These are phyloP conservation scores for Halichoeres trimaculatus DNA, from an alignment of 2,113 vertebrate species.

Conservation along the genomic window DNA sequence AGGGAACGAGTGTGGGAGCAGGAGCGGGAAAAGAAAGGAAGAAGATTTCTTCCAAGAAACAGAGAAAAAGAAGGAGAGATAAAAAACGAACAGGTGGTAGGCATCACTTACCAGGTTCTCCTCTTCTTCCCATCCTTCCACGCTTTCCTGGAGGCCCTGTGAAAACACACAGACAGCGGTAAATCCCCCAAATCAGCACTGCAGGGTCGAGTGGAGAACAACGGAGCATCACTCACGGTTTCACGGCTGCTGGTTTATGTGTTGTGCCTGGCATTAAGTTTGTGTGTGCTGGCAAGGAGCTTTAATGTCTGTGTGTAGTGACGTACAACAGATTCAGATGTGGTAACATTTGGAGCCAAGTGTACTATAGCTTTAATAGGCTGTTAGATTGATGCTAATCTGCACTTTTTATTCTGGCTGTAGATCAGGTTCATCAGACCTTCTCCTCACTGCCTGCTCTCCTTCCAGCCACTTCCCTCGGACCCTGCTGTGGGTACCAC, in stretches of 20 bases:
- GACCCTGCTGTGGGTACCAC: slow-evolving; percentile 23
- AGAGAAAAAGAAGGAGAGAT: slow-evolving; percentile 17
- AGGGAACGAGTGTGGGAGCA: slow-evolving; percentile 1
- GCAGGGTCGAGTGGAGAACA: slow-evolving; percentile 43
- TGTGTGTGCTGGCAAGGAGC: slow-evolving; percentile 42
- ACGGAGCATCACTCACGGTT: slow-evolving; percentile 34
- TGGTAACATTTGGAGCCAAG: not conserved
- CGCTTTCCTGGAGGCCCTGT: slow-evolving; percentile 94
- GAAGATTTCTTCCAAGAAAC: slow-evolving; percentile 31
- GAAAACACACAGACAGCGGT: slow-evolving; percentile 70
- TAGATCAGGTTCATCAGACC: not conserved
- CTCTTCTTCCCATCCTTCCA: slow-evolving; percentile 91
- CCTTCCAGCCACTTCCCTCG: slow-evolving; percentile 10
- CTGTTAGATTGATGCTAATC: not conserved
- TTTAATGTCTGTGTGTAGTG: too few species aligned
- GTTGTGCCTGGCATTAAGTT: slow-evolving; percentile 38
- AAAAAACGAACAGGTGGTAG: slow-evolving; percentile 44
- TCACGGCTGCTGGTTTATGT: slow-evolving; percentile 38
- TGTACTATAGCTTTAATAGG: not conserved
- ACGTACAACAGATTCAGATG: not conserved
- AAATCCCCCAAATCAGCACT: slow-evolving; percentile 45
- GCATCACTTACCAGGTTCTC: slow-evolving; percentile 88
- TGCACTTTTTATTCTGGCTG: not conserved
- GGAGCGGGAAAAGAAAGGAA: not conserved
- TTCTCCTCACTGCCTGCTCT: slow-evolving; percentile 6